These are phyloP conservation scores for Laticauda colubrina DNA, from an alignment of 2,113 vertebrate genomes.

Conservation along the genomic window DNA sequence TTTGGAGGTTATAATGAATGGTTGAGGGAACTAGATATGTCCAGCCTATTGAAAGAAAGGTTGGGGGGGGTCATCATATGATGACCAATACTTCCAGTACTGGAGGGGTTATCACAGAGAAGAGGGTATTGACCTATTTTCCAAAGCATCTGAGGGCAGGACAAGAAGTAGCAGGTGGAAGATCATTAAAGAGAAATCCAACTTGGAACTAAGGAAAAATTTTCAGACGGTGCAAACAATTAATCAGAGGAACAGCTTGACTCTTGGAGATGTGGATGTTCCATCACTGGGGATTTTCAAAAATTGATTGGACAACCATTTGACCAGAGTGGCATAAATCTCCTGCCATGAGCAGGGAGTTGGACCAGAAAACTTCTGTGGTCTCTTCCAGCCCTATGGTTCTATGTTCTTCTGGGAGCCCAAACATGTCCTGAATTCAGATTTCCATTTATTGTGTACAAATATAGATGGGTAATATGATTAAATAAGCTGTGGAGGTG, in stretches of 20 bases:
- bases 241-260: neutral
- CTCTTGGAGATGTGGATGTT: neutral
- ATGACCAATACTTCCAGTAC: neutral
- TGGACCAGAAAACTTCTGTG: neutral
- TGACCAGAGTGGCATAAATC: neutral
- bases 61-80: neutral
- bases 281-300: neutral
- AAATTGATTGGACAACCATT: neutral
- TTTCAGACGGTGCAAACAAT: neutral
- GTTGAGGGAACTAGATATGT: neutral
- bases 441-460: neutral
- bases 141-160: neutral
- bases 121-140: neutral
- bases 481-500: slow-evolving; percentile 1
- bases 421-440: slow-evolving; percentile 12
- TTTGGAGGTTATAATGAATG: neutral
- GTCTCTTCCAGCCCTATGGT: neutral
- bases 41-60: neutral
- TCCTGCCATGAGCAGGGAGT: neutral
- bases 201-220: neutral
- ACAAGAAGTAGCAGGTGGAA: neutral
- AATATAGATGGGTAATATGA: slow-evolving; percentile 17
- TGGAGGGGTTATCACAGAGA: neutral
- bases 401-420: neutral
- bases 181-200: neutral